Evolutionary conservation across 2,797 vertebrate species (phyloP).

Genomic region (Crenichthys baileyi): DNA sequence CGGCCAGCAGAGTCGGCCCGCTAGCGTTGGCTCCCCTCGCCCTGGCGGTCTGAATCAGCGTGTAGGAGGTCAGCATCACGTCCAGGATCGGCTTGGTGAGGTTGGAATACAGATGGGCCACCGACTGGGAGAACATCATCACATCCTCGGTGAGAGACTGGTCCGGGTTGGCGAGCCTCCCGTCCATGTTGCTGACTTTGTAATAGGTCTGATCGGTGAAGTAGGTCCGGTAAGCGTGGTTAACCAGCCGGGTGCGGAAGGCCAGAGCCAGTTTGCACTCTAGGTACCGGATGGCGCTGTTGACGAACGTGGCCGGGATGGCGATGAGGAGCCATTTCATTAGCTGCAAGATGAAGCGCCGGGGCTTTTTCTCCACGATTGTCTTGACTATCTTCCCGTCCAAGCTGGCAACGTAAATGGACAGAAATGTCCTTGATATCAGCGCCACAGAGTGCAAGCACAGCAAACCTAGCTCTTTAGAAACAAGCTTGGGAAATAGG

Average conservation of each 20-base stretch:
- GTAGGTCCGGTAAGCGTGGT: slow-evolving; percentile 93
- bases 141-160: slow-evolving; percentile 98
- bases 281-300: slow-evolving; percentile 96
- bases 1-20: slow-evolving; percentile 92
- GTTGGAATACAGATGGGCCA: slow-evolving; percentile 97
- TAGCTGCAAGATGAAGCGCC: slow-evolving; percentile 88
- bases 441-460: slow-evolving; percentile 92
- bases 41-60: slow-evolving; percentile 91
- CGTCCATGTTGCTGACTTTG: slow-evolving; percentile 95
- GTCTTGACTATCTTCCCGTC: slow-evolving; percentile 97
- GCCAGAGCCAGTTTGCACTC: slow-evolving; percentile 96
- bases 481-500: slow-evolving; percentile 90
- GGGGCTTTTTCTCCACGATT: slow-evolving; percentile 94
- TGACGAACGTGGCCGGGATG: slow-evolving; percentile 97
- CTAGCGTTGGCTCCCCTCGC: slow-evolving; percentile 91
- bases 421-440: slow-evolving; percentile 94
- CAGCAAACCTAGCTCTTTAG: slow-evolving; percentile 89
- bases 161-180: slow-evolving; percentile 94
- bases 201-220: slow-evolving; percentile 96
- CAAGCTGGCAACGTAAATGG: slow-evolving; percentile 94
- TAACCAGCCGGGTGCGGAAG: slow-evolving; percentile 93
- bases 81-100: slow-evolving; percentile 98
- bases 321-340: slow-evolving; percentile 96
- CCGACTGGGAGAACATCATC: slow-evolving; percentile 95
- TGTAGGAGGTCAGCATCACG: slow-evolving; percentile 94